phyloP scores from a whole-genome alignment of 2,113 vertebrate genomes.

The Ictalurus punctatus region DNA sequence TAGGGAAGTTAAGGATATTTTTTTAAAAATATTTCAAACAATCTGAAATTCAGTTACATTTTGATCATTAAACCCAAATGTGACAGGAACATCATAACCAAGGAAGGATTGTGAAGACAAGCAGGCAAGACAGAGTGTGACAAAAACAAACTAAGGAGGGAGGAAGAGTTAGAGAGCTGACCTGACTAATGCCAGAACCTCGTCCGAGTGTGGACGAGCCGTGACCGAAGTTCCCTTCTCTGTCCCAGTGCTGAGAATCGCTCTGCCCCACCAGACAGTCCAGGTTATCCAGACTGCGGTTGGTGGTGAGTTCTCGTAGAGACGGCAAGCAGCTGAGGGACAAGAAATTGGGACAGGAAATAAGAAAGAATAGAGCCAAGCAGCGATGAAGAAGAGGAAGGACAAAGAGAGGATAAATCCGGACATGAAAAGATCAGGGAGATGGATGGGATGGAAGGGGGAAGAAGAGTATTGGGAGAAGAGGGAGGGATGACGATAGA shows the following conservation, averaged over 20 bases:
- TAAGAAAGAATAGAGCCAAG: slow-evolving; percentile 26
- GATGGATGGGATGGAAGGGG: background rate
- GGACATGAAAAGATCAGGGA: background rate
- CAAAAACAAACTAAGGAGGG: background rate
- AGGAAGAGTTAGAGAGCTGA: slow-evolving; percentile 64
- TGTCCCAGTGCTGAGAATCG: slow-evolving; percentile 86
- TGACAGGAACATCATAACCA: background rate
- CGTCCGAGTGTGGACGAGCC: slow-evolving; percentile 80
- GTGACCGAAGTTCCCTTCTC: slow-evolving; percentile 87
- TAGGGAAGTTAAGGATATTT: background rate
- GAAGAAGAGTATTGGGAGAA: background rate
- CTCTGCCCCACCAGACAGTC: slow-evolving; percentile 87
- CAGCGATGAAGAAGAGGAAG: slow-evolving; percentile 7
- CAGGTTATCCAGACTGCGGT: slow-evolving; percentile 91
- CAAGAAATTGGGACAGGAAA: slow-evolving; percentile 24
- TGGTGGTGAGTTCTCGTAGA: slow-evolving; percentile 73
- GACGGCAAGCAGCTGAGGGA: slow-evolving; percentile 75
- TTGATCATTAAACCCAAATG: background rate
- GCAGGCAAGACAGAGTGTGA: background rate
- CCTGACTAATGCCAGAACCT: slow-evolving; percentile 82
- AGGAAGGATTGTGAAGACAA: background rate
- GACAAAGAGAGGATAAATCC: background rate
- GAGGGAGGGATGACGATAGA: background rate
- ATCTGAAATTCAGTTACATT: background rate
- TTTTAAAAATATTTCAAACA: background rate